Conservation (phyloP, 2,888 invertebrate species). For the Drosophila paranaensis region DNA sequence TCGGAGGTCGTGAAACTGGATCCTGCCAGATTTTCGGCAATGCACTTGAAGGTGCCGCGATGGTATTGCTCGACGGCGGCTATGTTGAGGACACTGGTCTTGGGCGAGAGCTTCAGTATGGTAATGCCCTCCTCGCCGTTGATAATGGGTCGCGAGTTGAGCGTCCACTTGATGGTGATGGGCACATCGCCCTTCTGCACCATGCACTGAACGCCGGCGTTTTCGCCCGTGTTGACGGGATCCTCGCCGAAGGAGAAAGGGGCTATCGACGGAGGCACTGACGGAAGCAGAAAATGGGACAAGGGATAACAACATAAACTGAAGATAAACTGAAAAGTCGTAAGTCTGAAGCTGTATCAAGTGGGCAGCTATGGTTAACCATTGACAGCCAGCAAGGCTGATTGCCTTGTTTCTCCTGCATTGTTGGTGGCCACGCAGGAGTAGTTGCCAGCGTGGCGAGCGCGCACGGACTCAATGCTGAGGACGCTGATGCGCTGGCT, state of each 20-base stretch:
- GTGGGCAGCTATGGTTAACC: conserved; percentile 84
- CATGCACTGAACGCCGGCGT: conserved; percentile 89
- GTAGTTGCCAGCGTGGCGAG: conserved; percentile 88
- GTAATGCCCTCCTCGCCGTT: conserved; percentile 86
- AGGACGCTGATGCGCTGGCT: conserved; percentile 88
- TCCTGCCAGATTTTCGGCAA: conserved; percentile 90
- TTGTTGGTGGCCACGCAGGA: conserved; percentile 87
- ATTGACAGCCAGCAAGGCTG: conserved; percentile 87
- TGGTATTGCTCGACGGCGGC: conserved; percentile 89
- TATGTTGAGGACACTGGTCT: conserved; percentile 88
- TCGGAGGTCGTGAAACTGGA: conserved; percentile 88
- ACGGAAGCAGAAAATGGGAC: conserved; percentile 18
- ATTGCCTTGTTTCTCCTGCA: conserved; percentile 86
- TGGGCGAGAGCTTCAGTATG: conserved; percentile 87
- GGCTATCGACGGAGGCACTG: conserved; percentile 88
- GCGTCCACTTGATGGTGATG: conserved; percentile 90
- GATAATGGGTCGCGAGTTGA: conserved; percentile 85
- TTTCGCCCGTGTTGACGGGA: conserved; percentile 89
- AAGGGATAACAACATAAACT: conserved; percentile 13
- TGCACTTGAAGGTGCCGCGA: conserved; percentile 91
- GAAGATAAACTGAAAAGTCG: conserved; percentile 24
- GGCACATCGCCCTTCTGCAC: conserved; percentile 92
- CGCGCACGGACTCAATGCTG: conserved; percentile 87
- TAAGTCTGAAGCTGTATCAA: background rate
- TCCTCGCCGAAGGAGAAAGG: conserved; percentile 90